Conservation (phyloP, 2,888 invertebrate genomes). For the Drosophila sordidula region DNA sequence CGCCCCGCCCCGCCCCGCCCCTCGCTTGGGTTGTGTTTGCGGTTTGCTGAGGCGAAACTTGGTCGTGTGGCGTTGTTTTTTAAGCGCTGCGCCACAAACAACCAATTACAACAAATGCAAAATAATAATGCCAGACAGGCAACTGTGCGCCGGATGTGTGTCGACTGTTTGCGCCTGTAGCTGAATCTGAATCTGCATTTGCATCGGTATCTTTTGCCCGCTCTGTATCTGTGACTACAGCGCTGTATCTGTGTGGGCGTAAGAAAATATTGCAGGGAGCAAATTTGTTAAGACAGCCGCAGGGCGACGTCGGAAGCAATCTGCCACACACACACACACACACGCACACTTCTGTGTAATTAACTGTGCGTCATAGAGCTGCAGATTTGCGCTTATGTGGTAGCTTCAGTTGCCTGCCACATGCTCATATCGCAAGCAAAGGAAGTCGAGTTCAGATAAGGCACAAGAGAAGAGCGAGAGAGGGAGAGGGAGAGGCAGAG, state of each 20-base stretch:
- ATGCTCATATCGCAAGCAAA: constrained; percentile 20
- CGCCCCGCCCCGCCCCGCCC: neutral
- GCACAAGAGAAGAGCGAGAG: neutral
- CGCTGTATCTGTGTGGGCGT: constrained; percentile 23
- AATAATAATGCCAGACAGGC: constrained; percentile 28
- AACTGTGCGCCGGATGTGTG: constrained; percentile 31
- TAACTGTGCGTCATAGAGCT: constrained; percentile 23
- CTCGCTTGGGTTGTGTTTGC: constrained; percentile 13
- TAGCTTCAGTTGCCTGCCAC: constrained; percentile 43
- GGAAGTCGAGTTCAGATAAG: constrained; percentile 8
- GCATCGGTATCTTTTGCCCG: constrained; percentile 1
- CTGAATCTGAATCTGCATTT: neutral
- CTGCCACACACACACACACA: constrained; percentile 14
- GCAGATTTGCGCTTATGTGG: constrained; percentile 20
- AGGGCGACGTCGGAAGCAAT: constrained; percentile 35
- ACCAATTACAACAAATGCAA: constrained; percentile 44
- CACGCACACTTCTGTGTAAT: constrained; percentile 10
- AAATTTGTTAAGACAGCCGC: constrained; percentile 13
- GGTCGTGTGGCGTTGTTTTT: constrained; percentile 25
- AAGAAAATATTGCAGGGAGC: constrained; percentile 13
- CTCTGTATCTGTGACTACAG: neutral
- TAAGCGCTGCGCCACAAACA: constrained; percentile 42
- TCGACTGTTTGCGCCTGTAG: neutral
- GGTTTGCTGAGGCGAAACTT: constrained; percentile 12
- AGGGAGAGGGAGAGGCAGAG: neutral